These are phyloP conservation scores for Poecile montanus DNA, from an alignment of 2,797 vertebrate genomes.

Conservation along the genomic window DNA sequence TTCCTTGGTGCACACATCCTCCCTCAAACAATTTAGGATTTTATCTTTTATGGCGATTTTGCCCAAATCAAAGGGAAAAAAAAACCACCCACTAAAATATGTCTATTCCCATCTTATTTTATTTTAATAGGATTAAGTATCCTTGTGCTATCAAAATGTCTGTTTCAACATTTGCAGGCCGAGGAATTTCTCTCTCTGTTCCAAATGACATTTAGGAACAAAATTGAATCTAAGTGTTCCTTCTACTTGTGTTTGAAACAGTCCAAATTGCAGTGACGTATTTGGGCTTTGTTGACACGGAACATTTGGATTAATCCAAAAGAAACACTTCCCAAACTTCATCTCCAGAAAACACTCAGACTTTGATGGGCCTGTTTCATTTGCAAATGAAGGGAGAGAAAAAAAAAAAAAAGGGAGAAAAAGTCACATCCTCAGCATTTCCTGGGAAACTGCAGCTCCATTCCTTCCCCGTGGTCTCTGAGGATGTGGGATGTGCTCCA, in stretches of 20 bases:
- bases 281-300: slow-evolving; percentile 46
- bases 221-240: slow-evolving; percentile 43
- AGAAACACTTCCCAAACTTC: slow-evolving; percentile 24
- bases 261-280: slow-evolving; percentile 31
- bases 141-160: slow-evolving; percentile 39
- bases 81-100: background rate
- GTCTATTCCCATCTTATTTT: background rate
- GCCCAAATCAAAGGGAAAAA: background rate
- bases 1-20: background rate
- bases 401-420: background rate
- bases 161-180: slow-evolving; percentile 36
- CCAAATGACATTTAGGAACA: slow-evolving; percentile 49
- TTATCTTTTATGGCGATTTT: background rate
- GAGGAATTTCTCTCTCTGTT: slow-evolving; percentile 55
- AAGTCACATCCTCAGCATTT: background rate
- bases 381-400: background rate
- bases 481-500: background rate
- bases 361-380: slow-evolving; percentile 6
- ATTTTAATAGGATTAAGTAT: slow-evolving; percentile 54
- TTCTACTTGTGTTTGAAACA: slow-evolving; percentile 37
- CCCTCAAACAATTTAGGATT: background rate
- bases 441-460: background rate
- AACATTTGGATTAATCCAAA: slow-evolving; percentile 39
- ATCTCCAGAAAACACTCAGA: background rate
- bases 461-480: background rate